Evolutionary conservation across 1,140 invertebrate species (phyloP), one percentile per base, ranked within the genome.

Genomic region (Pseudobourletiella spinata): DNA sequence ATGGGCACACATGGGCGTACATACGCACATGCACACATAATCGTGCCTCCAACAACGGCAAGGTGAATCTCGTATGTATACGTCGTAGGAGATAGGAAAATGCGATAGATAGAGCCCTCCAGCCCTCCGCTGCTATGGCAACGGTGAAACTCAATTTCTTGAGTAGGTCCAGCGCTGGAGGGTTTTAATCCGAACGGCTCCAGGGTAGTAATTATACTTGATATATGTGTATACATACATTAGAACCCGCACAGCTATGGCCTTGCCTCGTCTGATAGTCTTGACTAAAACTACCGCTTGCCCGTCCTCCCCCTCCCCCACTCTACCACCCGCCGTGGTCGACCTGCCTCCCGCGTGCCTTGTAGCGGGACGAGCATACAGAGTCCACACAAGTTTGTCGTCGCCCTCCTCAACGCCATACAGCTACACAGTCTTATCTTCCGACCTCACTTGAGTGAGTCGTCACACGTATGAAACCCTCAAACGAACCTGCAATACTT

Each of bases 101-200:
- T n/a, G 32, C 32, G n/a, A 39, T 39, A 39, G 32, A 39, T 39
- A 39, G 32, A 39, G 32, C 8, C 60, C 60, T 22, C 16, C 3
- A 61, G 60, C 30, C 16, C 25, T 11, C 43, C 43, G 56, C 29
- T 63, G 16, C 61, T 52, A 58, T 52, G 56, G 52, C 56, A 42
- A 63, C 46, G 61, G 26, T 42, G 61, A 63, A 63, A 63, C 61
- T 63, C 61, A 63, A 63, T 63, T 63, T 63, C 61, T 58, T 63
- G 61, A 63, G 61, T 63, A 63, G 61, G 56, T 63, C 61, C 32
- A 32, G 18, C 18, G 46, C 61, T 43, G 1, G n/a, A 1, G 61
- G 61, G 54, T 57, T 57, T 42, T 42, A 57, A 63, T 54, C 57
- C 61, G 32, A 61, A 63, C 39, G 55, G 55, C 56, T 63, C 43